phyloP scores from a whole-genome alignment of 2,797 vertebrate species.

The Xiphorhynchus erythropygius region DNA sequence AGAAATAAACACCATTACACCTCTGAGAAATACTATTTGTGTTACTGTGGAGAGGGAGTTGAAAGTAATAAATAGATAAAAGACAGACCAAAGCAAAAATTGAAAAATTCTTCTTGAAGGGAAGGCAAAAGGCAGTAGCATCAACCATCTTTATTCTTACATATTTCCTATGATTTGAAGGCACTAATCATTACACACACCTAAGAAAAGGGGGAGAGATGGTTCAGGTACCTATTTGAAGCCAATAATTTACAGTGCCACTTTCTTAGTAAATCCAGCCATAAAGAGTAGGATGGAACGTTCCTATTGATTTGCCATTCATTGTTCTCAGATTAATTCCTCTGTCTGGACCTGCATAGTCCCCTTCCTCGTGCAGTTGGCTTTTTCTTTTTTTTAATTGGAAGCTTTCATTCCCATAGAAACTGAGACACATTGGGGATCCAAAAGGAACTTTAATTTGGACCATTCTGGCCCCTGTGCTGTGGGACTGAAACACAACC shows the following conservation, averaged over 20 bases:
- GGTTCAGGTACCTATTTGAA: neutral
- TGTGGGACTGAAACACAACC: neutral
- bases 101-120: neutral
- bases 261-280: neutral
- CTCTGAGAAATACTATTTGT: constrained; percentile 56
- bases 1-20: constrained; percentile 50
- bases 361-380: neutral
- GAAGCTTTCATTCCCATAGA: neutral
- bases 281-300: neutral
- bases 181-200: neutral
- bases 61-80: neutral
- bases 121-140: neutral
- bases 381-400: neutral
- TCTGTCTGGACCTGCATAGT: neutral
- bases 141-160: neutral
- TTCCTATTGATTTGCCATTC: neutral
- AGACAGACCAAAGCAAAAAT: neutral
- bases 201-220: neutral
- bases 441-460: neutral
- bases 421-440: neutral
- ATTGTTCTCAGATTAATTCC: neutral
- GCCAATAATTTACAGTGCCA: neutral
- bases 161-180: neutral
- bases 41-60: neutral
- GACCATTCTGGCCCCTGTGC: neutral